Evolutionary conservation across 1,140 invertebrate species (phyloP).

Genomic region (Daktulosphaira vitifoliae): DNA sequence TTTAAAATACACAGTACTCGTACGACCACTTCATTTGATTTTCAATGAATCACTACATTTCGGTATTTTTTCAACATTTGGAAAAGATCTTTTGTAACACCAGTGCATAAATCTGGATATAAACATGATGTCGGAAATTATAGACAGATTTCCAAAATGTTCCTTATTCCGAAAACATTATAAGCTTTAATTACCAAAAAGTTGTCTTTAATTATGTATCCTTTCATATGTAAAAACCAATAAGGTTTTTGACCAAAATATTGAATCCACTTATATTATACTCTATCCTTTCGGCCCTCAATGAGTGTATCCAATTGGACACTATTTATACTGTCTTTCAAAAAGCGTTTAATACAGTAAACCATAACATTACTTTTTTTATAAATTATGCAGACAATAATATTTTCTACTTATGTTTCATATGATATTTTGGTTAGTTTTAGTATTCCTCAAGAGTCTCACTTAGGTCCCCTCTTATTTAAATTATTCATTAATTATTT

Average conservation of each 20-base stretch:
- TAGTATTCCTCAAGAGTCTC: too few relatives aligned
- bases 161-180: background rate
- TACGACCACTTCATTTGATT: background rate
- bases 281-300: background rate
- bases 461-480: too few relatives aligned
- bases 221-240: background rate
- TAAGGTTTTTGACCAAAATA: too few relatives aligned
- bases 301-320: background rate
- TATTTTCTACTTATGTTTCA: too few relatives aligned
- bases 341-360: background rate
- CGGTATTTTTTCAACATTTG: slow-evolving; percentile 35
- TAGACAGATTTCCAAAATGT: slow-evolving; percentile 37
- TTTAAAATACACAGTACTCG: background rate
- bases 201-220: background rate
- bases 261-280: background rate
- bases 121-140: slow-evolving; percentile 37
- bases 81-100: slow-evolving; percentile 38
- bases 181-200: background rate
- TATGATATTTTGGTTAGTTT: too few relatives aligned
- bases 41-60: background rate
- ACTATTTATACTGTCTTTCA: slow-evolving; percentile 4
- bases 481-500: too few relatives aligned
- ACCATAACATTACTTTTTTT: background rate
- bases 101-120: slow-evolving; percentile 37
- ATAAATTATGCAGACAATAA: too few relatives aligned